Evolutionary conservation across 1,140 invertebrate species (phyloP).

Genomic region (Sycobia sp.): DNA sequence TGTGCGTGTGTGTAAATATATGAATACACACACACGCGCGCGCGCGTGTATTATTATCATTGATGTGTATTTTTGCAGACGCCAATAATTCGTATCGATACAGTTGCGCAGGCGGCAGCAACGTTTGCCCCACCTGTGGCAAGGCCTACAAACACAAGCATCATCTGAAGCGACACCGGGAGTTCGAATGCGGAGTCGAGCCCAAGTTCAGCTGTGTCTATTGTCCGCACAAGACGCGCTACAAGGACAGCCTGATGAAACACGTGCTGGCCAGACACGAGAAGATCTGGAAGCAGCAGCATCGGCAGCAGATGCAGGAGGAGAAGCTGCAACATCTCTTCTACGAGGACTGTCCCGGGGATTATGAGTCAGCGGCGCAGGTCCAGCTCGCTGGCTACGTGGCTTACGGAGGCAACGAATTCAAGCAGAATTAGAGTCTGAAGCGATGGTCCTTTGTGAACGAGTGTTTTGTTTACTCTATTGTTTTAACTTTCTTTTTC

Average conservation of each 20-base stretch:
- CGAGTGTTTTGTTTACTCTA: not conserved
- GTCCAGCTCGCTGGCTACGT: not conserved
- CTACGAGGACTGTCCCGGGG: not conserved
- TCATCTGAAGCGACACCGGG: conserved; percentile 61
- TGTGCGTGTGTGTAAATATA: too few relatives aligned
- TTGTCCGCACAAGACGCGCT: conserved; percentile 64
- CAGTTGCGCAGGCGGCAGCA: conserved; percentile 8
- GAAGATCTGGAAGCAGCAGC: conserved; percentile 34
- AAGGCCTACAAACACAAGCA: conserved; percentile 64
- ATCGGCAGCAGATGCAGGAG: conserved; percentile 42
- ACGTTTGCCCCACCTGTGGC: conserved; percentile 59
- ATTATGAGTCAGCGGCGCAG: conserved; percentile 1
- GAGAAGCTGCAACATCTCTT: conserved; percentile 31
- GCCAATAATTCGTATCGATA: not conserved
- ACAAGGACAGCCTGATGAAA: conserved; percentile 61
- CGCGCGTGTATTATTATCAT: too few relatives aligned
- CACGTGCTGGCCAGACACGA: conserved; percentile 52
- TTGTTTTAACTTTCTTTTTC: not conserved
- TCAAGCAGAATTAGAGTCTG: conserved; percentile 1
- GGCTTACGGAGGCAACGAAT: conserved; percentile 7
- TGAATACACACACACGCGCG: too few relatives aligned
- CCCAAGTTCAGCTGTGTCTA: conserved; percentile 64
- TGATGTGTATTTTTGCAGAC: conserved; percentile 32
- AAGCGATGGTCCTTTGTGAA: not conserved
- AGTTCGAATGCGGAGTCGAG: conserved; percentile 67